A percentile compares a stretch with the other conserved stretches of the same genome.
Conservation (phyloP, 2,888 invertebrate species). For the Epistrophella euchroma region DNA sequence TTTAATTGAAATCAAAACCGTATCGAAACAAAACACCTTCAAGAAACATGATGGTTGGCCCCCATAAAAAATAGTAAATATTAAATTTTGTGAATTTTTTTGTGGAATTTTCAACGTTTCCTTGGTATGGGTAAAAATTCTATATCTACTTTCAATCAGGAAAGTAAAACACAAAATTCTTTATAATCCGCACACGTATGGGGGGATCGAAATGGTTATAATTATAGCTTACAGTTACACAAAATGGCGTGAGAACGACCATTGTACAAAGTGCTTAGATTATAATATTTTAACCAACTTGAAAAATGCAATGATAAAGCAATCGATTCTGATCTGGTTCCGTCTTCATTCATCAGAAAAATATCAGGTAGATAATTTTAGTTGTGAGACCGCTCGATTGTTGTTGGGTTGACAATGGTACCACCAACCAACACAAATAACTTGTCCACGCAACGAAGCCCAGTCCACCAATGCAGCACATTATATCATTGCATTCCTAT, state of each 20-base stretch:
- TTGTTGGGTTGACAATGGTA: constrained; percentile 12
- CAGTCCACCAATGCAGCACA: constrained; percentile 46
- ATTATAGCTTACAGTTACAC: constrained; percentile 26
- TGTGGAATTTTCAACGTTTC: too few species aligned
- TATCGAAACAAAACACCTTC: too few species aligned
- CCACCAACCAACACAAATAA: constrained; percentile 51
- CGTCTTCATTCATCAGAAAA: constrained; percentile 69
- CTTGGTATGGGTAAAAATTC: neutral
- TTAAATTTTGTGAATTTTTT: too few species aligned
- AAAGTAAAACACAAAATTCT: neutral
- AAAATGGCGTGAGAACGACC: constrained; percentile 46
- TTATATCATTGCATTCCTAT: constrained; percentile 65
- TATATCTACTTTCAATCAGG: neutral
- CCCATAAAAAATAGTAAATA: too few species aligned
- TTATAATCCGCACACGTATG: neutral
- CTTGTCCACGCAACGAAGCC: constrained; percentile 38
- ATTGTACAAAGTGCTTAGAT: constrained; percentile 41
- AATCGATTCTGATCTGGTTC: constrained; percentile 34
- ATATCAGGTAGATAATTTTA: constrained; percentile 61
- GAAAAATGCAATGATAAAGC: constrained; percentile 47
- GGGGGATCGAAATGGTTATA: neutral
- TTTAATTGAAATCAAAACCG: too few species aligned
- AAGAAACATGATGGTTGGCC: too few species aligned
- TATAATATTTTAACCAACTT: constrained; percentile 43
- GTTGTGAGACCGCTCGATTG: neutral